A percentile compares a stretch with the other conserved stretches of the same genome.
Conservation (phyloP, 2,797 vertebrate genomes). For the Trematomus bernacchii region DNA sequence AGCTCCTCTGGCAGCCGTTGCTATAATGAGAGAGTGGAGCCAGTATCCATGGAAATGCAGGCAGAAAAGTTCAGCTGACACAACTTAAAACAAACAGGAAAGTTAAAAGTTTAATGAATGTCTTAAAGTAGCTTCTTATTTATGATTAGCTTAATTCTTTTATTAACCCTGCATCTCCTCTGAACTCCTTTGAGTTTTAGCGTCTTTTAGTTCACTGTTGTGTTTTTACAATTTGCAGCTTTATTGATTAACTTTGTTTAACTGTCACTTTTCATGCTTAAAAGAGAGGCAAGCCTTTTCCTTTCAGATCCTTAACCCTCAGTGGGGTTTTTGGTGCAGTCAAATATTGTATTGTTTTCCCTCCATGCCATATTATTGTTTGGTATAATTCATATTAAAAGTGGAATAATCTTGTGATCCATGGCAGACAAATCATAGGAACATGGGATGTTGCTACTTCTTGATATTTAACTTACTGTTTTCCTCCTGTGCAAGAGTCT, state of each 20-base stretch:
- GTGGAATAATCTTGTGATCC: background rate
- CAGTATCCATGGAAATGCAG: conserved; percentile 78
- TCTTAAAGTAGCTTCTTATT: conserved; percentile 17
- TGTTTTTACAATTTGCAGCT: too few species aligned
- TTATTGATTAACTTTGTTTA: too few species aligned
- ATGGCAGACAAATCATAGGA: background rate
- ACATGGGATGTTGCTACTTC: background rate
- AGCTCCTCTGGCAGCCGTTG: conserved; percentile 64
- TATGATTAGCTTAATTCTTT: background rate
- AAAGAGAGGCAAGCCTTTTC: background rate
- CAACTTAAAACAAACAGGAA: conserved; percentile 39
- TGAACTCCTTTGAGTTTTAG: background rate
- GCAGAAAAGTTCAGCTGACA: conserved; percentile 52
- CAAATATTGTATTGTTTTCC: background rate
- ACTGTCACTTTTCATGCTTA: background rate
- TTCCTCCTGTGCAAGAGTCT: background rate
- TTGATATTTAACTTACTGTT: background rate
- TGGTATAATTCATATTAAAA: background rate
- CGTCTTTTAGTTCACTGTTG: too few species aligned
- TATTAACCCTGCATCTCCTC: background rate
- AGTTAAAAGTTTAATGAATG: conserved; percentile 26
- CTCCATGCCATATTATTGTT: background rate
- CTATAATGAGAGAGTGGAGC: conserved; percentile 63
- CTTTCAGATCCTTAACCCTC: background rate
- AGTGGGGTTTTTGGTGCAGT: background rate